Percentiles rank a stretch among this genome's conserved stretches.
Conservation (phyloP, 2,797 vertebrate genomes). For the Girardinus metallicus region DNA sequence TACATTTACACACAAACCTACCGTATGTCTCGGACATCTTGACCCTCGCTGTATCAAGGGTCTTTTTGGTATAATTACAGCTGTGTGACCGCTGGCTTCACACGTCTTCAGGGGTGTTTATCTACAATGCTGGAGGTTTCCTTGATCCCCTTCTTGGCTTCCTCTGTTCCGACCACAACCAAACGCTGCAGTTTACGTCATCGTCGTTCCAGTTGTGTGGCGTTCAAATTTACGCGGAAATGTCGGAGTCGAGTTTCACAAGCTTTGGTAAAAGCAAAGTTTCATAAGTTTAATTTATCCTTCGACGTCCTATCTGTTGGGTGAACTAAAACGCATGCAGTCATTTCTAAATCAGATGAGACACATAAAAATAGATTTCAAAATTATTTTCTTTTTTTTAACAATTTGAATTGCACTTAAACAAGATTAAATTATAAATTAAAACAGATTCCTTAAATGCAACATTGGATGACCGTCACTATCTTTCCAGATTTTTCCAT, state of each 20-base stretch:
- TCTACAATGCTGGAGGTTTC: slow-evolving; percentile 62
- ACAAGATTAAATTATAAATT: neutral
- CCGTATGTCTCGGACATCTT: slow-evolving; percentile 89
- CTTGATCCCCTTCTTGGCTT: slow-evolving; percentile 67
- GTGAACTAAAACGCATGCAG: neutral
- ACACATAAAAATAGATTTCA: neutral
- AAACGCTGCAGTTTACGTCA: slow-evolving; percentile 57
- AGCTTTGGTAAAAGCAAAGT: neutral
- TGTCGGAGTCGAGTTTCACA: neutral
- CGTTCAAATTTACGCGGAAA: slow-evolving; percentile 17
- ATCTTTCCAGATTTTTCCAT: neutral
- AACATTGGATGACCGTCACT: neutral
- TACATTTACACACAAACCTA: slow-evolving; percentile 61
- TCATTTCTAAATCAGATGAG: neutral
- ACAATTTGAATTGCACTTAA: neutral
- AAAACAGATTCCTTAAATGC: neutral
- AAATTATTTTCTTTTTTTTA: neutral
- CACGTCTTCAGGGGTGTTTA: slow-evolving; percentile 63
- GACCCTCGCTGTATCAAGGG: slow-evolving; percentile 62
- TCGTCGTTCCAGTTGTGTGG: neutral
- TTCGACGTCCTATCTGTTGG: neutral
- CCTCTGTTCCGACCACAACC: slow-evolving; percentile 49
- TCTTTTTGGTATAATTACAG: slow-evolving; percentile 37
- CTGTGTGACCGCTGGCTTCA: slow-evolving; percentile 35
- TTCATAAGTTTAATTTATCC: neutral